Conservation (phyloP, 2,797 vertebrate species). For the Clarias laeviceps region DNA sequence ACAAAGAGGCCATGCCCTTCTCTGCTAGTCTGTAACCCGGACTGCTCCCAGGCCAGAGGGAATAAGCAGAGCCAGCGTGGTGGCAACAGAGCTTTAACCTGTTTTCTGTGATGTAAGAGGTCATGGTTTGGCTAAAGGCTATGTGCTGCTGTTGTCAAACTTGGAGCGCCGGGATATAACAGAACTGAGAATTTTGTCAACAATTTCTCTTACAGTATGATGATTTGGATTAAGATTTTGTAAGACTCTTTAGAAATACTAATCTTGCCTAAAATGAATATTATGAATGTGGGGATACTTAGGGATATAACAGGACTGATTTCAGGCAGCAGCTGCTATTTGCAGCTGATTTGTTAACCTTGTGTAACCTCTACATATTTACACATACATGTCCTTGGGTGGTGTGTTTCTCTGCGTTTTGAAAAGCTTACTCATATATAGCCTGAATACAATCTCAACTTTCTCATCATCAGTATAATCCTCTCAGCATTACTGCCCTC, state of each 20-base stretch:
- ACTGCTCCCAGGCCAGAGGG: conserved; percentile 32
- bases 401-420: not conserved
- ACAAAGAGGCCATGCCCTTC: conserved; percentile 40
- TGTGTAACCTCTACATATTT: not conserved
- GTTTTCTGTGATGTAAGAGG: conserved; percentile 21
- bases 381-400: not conserved
- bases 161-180: not conserved
- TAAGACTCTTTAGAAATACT: not conserved
- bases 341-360: not conserved
- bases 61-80: conserved; percentile 5
- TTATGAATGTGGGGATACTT: not conserved
- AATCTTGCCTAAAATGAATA: not conserved
- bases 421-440: not conserved
- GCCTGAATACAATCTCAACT: not conserved
- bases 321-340: not conserved
- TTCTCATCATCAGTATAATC: not conserved
- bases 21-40: conserved; percentile 22
- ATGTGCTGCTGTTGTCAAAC: conserved; percentile 21
- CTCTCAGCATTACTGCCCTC: not conserved
- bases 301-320: not conserved
- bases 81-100: conserved; percentile 18
- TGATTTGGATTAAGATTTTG: not conserved
- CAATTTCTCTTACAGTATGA: not conserved
- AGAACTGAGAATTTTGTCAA: not conserved
- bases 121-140: conserved; percentile 17